phyloP scores from a whole-genome alignment of 1,140 invertebrate species.

The Trichonephila inaurata region DNA sequence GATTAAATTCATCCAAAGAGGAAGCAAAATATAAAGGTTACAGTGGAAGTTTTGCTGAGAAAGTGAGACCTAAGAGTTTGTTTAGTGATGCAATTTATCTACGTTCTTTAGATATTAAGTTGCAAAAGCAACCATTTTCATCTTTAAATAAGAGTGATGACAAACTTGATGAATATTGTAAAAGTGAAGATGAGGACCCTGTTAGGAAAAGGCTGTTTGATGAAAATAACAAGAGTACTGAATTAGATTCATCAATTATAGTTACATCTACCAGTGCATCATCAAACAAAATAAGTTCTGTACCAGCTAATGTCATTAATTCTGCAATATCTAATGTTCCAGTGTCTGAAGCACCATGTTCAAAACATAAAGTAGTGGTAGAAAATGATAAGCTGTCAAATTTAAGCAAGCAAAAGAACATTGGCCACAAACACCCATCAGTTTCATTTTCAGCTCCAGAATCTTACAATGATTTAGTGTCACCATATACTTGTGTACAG shows the following conservation, averaged over 20 bases:
- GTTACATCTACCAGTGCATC: not conserved
- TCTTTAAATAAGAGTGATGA: constrained; percentile 76
- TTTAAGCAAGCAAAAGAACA: constrained; percentile 10
- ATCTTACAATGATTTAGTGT: constrained; percentile 56
- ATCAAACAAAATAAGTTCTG: not conserved
- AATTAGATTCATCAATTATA: not conserved
- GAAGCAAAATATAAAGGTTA: constrained; percentile 77
- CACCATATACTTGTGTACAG: constrained; percentile 66
- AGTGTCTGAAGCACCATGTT: not conserved
- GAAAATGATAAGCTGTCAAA: constrained; percentile 30
- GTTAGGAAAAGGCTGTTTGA: constrained; percentile 59
- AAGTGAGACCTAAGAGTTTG: constrained; percentile 77
- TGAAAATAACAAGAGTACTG: constrained; percentile 9
- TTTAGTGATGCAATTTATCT: constrained; percentile 77
- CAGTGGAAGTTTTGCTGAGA: constrained; percentile 77
- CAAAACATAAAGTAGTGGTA: not conserved
- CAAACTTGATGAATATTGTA: constrained; percentile 63
- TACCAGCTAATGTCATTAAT: not conserved
- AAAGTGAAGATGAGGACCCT: constrained; percentile 15
- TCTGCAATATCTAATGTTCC: not conserved
- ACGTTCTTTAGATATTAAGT: constrained; percentile 77
- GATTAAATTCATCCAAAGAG: constrained; percentile 36
- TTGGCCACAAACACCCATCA: constrained; percentile 60
- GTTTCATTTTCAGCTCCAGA: constrained; percentile 72
- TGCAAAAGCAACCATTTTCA: constrained; percentile 77